Evolutionary conservation across 92 coral and sea anemone species (phyloP), one percentile per base, ranked within the genome.

Genomic region (Epizoanthus rinbou): DNA sequence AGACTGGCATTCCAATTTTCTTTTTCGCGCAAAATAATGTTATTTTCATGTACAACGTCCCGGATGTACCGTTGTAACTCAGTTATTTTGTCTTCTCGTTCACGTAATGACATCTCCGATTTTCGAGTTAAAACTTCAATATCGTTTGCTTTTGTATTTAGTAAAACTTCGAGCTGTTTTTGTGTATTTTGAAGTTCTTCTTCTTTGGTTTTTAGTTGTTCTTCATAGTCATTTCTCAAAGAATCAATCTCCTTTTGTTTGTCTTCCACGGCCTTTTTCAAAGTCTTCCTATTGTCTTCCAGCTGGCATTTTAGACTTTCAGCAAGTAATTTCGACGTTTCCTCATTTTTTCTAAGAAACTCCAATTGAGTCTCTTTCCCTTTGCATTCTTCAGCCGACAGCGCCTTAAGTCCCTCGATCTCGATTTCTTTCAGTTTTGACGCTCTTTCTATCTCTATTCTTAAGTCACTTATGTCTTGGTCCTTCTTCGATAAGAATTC

Each of bases 261-360:
- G 57, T 80, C 81, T 21, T 86, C 41, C 37, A 57, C 65, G 0
- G 84, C 80, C 35, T 70, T 85, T 74, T 75, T 75, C 65, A 87
- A 87, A 3, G 45, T 62, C 45, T 87, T 85, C 39, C 69, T 57
- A 11, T 86, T 39, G 70, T 85, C 85, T 43, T 74, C 91, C 31
- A 91, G 75, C 67, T 91, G 95, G n/a, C 54, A 64, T 58, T 84
- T 22, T 72, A 91, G 35, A 8, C 73, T 87, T 63, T 82, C 95
- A 19, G 59, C 43, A 60, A 60, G 24, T 35, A 60, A 14, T 74
- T 28, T 73, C 8, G 75, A 67, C 47, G 75, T 43, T 10, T 62
- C 65, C 21, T 84, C 83, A 63, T 69, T 67, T 7, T 1, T 23
- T 57, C 50, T 84, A 17, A 84, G 60, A 67, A 84, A 84, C 64